Conservation (phyloP, 1,140 invertebrate genomes). For the Cataglyphis hispanica region DNA sequence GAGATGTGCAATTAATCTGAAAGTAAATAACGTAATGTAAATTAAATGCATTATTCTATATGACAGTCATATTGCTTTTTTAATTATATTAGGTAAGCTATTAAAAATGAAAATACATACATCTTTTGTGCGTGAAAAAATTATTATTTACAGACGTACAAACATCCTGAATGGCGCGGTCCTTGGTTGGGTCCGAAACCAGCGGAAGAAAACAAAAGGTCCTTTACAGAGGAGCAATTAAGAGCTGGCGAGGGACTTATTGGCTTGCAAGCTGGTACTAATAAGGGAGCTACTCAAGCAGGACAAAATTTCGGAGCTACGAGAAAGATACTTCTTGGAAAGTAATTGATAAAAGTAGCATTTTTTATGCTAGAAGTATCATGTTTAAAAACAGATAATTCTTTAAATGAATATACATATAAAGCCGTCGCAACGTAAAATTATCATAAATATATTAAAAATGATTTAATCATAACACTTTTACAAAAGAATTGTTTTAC, state of each 20-base stretch:
- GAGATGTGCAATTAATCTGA: neutral
- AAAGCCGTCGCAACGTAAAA: neutral
- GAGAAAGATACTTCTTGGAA: conserved; percentile 95
- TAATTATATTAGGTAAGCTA: neutral
- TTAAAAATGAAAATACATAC: neutral
- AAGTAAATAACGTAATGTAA: neutral
- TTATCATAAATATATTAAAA: conserved; percentile 23
- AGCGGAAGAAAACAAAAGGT: conserved; percentile 95
- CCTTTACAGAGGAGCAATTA: conserved; percentile 97
- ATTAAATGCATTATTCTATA: neutral
- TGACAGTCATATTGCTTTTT: neutral
- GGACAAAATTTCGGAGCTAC: conserved; percentile 97
- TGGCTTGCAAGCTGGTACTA: conserved; percentile 97
- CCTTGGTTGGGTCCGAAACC: conserved; percentile 96
- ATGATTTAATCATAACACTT: neutral
- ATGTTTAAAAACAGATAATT: neutral
- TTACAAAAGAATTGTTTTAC: conserved; percentile 14
- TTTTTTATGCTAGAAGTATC: conserved; percentile 35
- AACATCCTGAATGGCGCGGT: conserved; percentile 95
- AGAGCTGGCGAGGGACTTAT: conserved; percentile 96
- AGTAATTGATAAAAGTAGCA: conserved; percentile 86
- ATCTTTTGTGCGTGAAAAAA: neutral
- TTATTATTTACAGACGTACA: conserved; percentile 91
- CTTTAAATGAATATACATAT: conserved; percentile 6
- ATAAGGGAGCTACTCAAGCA: conserved; percentile 97